Percentiles rank a stretch among this genome's conserved stretches.
These are phyloP conservation scores for Choristoneura fumiferana DNA, from an alignment of 1,140 invertebrate genomes.

Conservation along the genomic window DNA sequence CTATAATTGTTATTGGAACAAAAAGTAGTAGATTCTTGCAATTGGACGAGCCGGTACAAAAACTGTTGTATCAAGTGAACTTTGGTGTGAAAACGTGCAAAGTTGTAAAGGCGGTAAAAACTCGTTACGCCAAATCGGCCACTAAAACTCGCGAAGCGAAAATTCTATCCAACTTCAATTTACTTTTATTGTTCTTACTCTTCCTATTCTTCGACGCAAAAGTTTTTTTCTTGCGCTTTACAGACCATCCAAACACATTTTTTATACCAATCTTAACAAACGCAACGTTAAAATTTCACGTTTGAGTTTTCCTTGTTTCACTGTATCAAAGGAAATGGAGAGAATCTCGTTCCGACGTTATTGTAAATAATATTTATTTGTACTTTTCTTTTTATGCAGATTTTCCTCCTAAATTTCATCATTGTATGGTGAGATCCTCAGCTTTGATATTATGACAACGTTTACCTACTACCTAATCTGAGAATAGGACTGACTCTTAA, in stretches of 20 bases:
- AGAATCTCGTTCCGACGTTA: conserved; percentile 38
- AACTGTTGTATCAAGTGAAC: conserved; percentile 37
- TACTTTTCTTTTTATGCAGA: conserved; percentile 35
- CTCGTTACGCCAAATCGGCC: conserved; percentile 73
- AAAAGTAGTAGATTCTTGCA: background rate
- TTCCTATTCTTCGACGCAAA: conserved; percentile 55
- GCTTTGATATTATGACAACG: conserved; percentile 8
- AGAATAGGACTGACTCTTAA: conserved; percentile 2
- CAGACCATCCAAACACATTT: conserved; percentile 60
- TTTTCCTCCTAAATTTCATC: conserved; percentile 24
- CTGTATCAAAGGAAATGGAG: conserved; percentile 48
- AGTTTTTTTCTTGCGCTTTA: conserved; percentile 54
- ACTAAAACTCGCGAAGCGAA: conserved; percentile 75
- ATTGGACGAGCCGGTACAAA: conserved; percentile 21
- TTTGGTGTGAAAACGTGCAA: conserved; percentile 53
- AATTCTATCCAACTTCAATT: conserved; percentile 77
- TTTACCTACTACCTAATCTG: conserved; percentile 4
- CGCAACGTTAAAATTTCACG: conserved; percentile 50
- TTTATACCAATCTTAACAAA: conserved; percentile 56
- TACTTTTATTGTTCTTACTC: conserved; percentile 74
- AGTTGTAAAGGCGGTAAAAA: conserved; percentile 73
- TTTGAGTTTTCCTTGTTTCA: conserved; percentile 47
- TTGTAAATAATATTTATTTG: conserved; percentile 49
- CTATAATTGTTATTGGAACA: too few species aligned
- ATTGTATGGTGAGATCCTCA: conserved; percentile 12